These are phyloP conservation scores for Oxyscelio sp. DNA, from an alignment of 2,888 invertebrate genomes.

Conservation along the genomic window DNA sequence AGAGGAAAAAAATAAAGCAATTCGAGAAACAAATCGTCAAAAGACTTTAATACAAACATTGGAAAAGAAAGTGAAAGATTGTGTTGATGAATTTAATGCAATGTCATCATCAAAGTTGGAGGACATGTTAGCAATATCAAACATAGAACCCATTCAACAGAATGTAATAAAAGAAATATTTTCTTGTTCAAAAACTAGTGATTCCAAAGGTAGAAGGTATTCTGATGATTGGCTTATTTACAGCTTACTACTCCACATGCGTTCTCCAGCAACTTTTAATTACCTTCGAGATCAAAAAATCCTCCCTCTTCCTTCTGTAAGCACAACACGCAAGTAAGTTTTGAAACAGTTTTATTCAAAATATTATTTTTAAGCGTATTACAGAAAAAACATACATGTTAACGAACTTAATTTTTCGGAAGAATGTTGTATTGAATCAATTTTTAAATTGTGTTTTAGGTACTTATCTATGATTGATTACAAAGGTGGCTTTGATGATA, in stretches of 20 bases:
- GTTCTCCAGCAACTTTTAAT: background rate
- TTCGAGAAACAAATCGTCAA: background rate
- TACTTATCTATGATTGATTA: conserved; percentile 2
- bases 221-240: background rate
- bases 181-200: background rate
- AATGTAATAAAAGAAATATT: background rate
- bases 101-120: no score
- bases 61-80: no score
- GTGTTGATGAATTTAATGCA: no score
- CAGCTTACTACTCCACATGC: background rate
- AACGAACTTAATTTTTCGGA: background rate
- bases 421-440: background rate
- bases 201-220: background rate
- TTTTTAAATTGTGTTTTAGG: background rate
- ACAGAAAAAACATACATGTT: no score
- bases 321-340: background rate
- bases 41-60: background rate
- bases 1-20: background rate
- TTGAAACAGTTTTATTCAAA: background rate
- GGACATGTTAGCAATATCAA: background rate
- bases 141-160: background rate
- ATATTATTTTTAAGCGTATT: background rate
- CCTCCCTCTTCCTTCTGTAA: background rate
- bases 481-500: background rate
- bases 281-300: background rate